Evolutionary conservation across 2,797 vertebrate species (phyloP).

Genomic region (Martes flavigula): DNA sequence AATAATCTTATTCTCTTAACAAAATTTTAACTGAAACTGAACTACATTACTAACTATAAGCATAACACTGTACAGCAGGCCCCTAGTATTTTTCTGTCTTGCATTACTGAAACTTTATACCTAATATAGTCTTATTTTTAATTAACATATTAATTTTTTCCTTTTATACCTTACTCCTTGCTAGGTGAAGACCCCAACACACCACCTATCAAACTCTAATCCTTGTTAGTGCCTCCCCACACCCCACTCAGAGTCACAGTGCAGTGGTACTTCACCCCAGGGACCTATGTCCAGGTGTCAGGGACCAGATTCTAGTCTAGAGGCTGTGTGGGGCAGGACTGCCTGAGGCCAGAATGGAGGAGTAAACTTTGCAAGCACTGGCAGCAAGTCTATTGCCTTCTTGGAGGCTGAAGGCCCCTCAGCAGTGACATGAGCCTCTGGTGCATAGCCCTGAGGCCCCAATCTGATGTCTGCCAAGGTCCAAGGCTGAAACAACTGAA

Average conservation of each 20-base stretch:
- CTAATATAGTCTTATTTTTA: neutral
- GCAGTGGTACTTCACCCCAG: neutral
- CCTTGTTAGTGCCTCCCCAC: neutral
- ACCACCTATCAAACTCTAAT: neutral
- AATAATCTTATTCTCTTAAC: neutral
- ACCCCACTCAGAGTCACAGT: neutral
- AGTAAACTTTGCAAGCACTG: neutral
- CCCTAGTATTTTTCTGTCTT: neutral
- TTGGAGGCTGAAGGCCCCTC: neutral
- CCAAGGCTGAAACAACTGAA: neutral
- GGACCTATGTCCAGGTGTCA: neutral
- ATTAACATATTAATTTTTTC: neutral
- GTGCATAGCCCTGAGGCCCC: too few relatives aligned
- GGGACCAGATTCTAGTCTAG: neutral
- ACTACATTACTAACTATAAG: neutral
- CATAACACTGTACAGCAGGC: neutral
- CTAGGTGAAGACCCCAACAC: neutral
- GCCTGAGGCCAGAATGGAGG: neutral
- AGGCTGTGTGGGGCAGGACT: neutral
- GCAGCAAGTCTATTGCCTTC: neutral
- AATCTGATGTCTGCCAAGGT: neutral
- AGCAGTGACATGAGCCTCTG: neutral
- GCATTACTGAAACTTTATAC: neutral
- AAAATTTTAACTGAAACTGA: neutral
- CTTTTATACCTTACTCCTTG: neutral